phyloP scores from a whole-genome alignment of 1,140 invertebrate genomes.

The Drosophila pruinosa region DNA sequence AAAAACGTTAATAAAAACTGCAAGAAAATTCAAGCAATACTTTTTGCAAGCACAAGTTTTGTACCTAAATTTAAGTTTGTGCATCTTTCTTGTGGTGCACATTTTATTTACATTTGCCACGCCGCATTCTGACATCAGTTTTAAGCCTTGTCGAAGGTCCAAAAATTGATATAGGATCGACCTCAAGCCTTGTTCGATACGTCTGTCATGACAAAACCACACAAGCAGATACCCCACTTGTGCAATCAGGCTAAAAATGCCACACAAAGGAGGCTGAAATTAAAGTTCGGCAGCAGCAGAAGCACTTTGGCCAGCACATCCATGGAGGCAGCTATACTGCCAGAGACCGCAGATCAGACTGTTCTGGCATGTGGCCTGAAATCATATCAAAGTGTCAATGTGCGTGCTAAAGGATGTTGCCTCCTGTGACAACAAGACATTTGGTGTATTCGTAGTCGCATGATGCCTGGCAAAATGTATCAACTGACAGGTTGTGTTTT shows the following conservation, averaged over 20 bases:
- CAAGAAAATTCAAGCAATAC: background rate
- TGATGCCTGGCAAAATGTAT: constrained; percentile 25
- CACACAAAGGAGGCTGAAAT: constrained; percentile 57
- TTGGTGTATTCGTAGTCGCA: background rate
- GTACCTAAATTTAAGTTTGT: constrained; percentile 58
- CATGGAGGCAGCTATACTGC: background rate
- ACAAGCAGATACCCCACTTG: constrained; percentile 21
- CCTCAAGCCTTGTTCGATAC: background rate
- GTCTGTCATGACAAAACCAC: constrained; percentile 12
- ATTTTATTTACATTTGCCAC: constrained; percentile 54
- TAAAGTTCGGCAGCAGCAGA: constrained; percentile 35
- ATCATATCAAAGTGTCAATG: constrained; percentile 76
- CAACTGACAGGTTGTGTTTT: constrained; percentile 42
- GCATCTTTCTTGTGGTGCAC: constrained; percentile 23
- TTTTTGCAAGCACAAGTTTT: constrained; percentile 12
- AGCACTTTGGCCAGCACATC: background rate
- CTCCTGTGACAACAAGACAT: constrained; percentile 10
- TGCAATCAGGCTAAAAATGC: constrained; percentile 56
- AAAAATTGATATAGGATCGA: background rate
- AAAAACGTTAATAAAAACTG: background rate
- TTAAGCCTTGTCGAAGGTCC: background rate
- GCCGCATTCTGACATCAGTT: constrained; percentile 43
- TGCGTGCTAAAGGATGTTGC: constrained; percentile 34
- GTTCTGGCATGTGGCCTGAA: constrained; percentile 21
- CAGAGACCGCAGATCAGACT: constrained; percentile 22